Base-by-base conservation (phyloP, 2,888 invertebrate species). In the Tenodera sinensis region DNA sequence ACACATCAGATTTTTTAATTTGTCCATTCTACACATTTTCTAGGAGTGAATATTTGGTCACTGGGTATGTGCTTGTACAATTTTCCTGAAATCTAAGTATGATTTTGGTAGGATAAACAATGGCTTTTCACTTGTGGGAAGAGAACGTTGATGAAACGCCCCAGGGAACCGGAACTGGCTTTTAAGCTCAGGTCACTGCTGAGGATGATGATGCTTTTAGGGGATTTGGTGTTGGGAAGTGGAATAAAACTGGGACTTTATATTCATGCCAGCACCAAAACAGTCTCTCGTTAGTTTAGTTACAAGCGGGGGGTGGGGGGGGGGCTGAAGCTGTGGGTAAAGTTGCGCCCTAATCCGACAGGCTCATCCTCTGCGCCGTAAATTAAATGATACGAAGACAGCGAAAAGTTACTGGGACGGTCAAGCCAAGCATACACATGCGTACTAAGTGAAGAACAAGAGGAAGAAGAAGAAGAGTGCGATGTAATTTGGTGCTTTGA, bases 401-500 rank as follows among this genome's bases (percentile, higher is more conserved):
- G 54, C 54, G 54, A 71, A 71, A 71, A 71, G 54, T 71, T 71
- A 71, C 54, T 15, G 25, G 54, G 54, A 71, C 54, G 54, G 54
- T 71, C 54, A 71, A 71, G 54, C 54, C 54, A 25, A 15, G 54
- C 54, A 71, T 71, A 71, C 54, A 71, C 54, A 71, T 71, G 25
- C 54, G 54, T 71, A 71, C 84, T 34, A 30, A 27, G 85, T 54
- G 47, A 85, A 28, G 20, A 27, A 42, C 27, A 54, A 54, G 54
- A 28, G 27, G 85, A 85, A 25, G 14, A 34, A 42, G 85, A 42
- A 15, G 34, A 54, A 85, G 86, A 28, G 25, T 86, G 86, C 81
- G 30, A 86, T 81, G 86, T 86, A 86, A 86, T 86, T 86, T 86
- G 86, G 28, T 86, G 81, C 86, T 86, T 86, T 86, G 86, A 86